Base-by-base conservation (phyloP, 2,797 vertebrate species). In the Melanitta fusca region DNA sequence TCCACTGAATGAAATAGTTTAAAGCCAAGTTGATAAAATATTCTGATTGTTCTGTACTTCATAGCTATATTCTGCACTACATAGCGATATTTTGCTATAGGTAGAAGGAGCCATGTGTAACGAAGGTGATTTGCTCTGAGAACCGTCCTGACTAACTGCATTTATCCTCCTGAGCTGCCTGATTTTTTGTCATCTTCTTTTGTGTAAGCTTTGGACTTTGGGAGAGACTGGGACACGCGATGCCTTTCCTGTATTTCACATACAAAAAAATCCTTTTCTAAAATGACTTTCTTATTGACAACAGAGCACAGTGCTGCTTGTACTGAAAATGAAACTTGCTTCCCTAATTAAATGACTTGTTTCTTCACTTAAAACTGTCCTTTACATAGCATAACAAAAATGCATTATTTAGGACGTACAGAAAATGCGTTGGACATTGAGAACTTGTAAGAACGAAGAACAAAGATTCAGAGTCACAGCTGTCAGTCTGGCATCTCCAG, bases 1-100 rank as follows among this genome's bases (percentile, higher is more conserved):
- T 17, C 75, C n/a, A 57, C 54, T 25, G 34, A 74, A 58, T 0
- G 0, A 60, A 75, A 64, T 2, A 27, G 25, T 79, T 0, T 4
- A 69, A 82, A 70, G 18, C 20, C 32, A 7, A 28, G 32, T 24
- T 88, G 82, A n/a, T 68, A 70, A 62, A 94, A 62, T 57, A 83
- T 61, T 71, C 81, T 34, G 39, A 22, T 64, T 36, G 60, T 64
- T 79, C 43, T 71, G 8, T 53, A 12, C 28, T 80, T 77, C 25
- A 3, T 32, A 39, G 56, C 36, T 36, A 36, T 36, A 36, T 36
- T 36, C 36, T 36, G 36, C 36, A 36, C 36, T 36, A 36, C 36
- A 36, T 36, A 36, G 36, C 36, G 9, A 36, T 27, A 30, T 54
- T 87, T 71, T 88, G 41, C 24, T 65, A 16, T 22, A 38, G 34